phyloP scores from a whole-genome alignment of 2,888 invertebrate genomes.

The Chaetoderma sp. region DNA sequence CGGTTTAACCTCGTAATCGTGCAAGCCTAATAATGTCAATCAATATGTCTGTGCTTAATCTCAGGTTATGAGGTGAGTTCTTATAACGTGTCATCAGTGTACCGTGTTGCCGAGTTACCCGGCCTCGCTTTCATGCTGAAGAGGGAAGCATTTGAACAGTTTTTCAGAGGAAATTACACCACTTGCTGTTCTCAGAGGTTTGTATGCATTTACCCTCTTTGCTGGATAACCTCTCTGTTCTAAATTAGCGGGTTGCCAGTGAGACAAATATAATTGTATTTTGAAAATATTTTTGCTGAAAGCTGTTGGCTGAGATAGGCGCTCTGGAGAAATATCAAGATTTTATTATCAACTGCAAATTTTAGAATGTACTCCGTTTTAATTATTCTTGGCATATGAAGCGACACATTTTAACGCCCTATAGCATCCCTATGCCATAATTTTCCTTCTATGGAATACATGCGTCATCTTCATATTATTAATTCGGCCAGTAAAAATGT shows the following conservation, averaged over 20 bases:
- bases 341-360: no score
- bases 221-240: slow-evolving; percentile 1
- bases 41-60: slow-evolving; percentile 1
- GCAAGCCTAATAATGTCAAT: neutral
- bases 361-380: no score
- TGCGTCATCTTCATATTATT: no score
- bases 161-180: slow-evolving; percentile 47
- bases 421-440: no score
- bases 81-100: slow-evolving; percentile 49
- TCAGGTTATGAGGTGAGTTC: slow-evolving; percentile 63
- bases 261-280: neutral
- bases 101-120: slow-evolving; percentile 65
- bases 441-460: no score
- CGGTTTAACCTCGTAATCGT: no score
- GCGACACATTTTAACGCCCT: no score
- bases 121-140: slow-evolving; percentile 68
- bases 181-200: slow-evolving; percentile 61
- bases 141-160: slow-evolving; percentile 45
- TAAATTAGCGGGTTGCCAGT: neutral
- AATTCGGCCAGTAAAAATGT: no score
- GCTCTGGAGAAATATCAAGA: no score
- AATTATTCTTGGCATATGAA: no score
- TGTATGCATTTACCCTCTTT: neutral
- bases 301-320: no score
- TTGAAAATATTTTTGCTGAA: no score